Percentiles rank a stretch among this genome's conserved stretches.
phyloP scores from a whole-genome alignment of 1,140 invertebrate genomes.

The Drusus annulatus region DNA sequence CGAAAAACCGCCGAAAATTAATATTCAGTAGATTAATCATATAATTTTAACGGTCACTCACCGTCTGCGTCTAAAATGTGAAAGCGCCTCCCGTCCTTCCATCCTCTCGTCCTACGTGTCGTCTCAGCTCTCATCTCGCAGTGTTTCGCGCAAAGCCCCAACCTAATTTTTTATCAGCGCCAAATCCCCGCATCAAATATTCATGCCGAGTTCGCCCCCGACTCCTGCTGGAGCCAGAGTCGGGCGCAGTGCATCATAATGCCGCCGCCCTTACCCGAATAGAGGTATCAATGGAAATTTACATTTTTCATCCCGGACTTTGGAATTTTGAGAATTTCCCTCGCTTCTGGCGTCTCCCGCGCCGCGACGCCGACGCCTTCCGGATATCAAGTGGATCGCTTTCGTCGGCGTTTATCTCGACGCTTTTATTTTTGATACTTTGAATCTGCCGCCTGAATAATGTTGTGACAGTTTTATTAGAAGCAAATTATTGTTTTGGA shows the following conservation, averaged over 20 bases:
- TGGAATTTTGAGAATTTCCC: slow-evolving; percentile 14
- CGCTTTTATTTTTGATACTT: neutral
- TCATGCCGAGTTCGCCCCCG: neutral
- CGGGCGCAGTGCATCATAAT: slow-evolving; percentile 25
- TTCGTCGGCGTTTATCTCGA: slow-evolving; percentile 11
- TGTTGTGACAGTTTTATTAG: slow-evolving; percentile 2
- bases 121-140: neutral
- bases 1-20: too few relatives aligned
- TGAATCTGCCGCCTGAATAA: neutral
- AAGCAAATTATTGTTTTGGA: neutral
- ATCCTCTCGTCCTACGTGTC: too few relatives aligned
- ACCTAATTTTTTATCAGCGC: slow-evolving; percentile 19
- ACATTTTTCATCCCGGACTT: slow-evolving; percentile 28
- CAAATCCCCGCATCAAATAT: slow-evolving; percentile 29
- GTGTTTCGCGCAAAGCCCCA: neutral
- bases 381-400: slow-evolving; percentile 21
- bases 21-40: too few relatives aligned
- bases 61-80: too few relatives aligned
- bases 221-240: neutral
- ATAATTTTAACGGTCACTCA: too few relatives aligned
- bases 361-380: neutral
- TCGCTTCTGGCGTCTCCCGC: neutral
- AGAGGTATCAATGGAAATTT: slow-evolving; percentile 28
- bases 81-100: too few relatives aligned
- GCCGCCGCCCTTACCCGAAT: neutral